phyloP scores from a whole-genome alignment of 2,797 vertebrate genomes.

The Siniperca obscura region DNA sequence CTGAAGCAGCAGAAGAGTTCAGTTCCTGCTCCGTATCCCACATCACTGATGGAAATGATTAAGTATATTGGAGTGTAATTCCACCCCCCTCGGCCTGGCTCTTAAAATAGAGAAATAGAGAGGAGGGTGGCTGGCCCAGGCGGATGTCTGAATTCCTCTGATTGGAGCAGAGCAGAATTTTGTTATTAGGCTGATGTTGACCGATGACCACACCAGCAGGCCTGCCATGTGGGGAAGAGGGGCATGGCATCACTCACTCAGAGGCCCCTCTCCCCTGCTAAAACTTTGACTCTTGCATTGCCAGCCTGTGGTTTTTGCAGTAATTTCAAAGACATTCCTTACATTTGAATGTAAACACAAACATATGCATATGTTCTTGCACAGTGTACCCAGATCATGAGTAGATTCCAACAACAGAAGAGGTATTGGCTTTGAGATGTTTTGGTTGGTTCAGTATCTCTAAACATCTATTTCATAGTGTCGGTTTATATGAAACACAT shows the following conservation, averaged over 20 bases:
- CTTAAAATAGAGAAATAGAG: conserved; percentile 78
- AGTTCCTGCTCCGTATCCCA: conserved; percentile 61
- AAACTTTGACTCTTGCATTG: conserved; percentile 11
- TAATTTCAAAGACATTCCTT: conserved; percentile 66
- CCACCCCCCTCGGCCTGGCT: conserved; percentile 73
- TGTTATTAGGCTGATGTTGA: conserved; percentile 82
- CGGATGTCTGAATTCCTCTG: conserved; percentile 80
- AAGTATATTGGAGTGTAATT: conserved; percentile 84
- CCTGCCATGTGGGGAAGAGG: conserved; percentile 59
- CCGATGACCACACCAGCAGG: conserved; percentile 72
- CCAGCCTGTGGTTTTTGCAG: conserved; percentile 22
- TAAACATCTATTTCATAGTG: conserved; percentile 23
- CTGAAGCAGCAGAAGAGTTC: conserved; percentile 43
- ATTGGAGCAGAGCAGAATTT: conserved; percentile 76
- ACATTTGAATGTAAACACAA: conserved; percentile 49
- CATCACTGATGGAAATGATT: conserved; percentile 85
- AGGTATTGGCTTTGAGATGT: conserved; percentile 16
- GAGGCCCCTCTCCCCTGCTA: conserved; percentile 19
- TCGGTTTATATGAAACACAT: conserved; percentile 61
- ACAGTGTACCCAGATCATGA: neutral
- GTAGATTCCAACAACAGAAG: conserved; percentile 9
- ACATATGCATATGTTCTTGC: conserved; percentile 3
- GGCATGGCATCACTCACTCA: conserved; percentile 50
- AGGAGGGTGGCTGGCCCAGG: conserved; percentile 54
- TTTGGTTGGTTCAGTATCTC: conserved; percentile 33